Percentiles rank a stretch among this genome's conserved stretches.
Conservation (phyloP, 2,113 vertebrate genomes). For the Toxotes chatareus region DNA sequence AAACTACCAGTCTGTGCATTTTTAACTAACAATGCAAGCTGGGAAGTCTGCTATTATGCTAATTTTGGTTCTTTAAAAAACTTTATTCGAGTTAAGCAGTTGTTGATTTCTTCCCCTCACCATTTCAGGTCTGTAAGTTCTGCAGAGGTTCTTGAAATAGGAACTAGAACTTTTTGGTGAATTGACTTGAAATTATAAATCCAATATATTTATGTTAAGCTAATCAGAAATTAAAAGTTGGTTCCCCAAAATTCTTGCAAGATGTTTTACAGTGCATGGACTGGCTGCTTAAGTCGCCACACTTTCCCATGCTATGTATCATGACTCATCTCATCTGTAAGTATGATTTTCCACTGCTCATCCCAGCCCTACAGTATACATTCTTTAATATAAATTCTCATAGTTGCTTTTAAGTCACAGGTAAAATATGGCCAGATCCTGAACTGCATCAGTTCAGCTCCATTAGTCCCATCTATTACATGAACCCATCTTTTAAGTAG, state of each 20-base stretch:
- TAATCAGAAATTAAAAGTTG: too few species aligned
- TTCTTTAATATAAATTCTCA: neutral
- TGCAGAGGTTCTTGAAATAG: too few species aligned
- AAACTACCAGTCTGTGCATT: neutral
- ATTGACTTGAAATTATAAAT: too few species aligned
- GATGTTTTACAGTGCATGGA: neutral
- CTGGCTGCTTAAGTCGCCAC: neutral
- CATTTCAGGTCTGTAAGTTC: neutral
- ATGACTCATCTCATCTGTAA: neutral
- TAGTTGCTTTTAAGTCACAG: slow-evolving; percentile 9
- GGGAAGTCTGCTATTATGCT: neutral
- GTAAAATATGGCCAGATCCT: neutral
- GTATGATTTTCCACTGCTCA: neutral
- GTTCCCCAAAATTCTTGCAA: too few species aligned
- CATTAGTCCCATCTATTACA: slow-evolving; percentile 55
- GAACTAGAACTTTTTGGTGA: too few species aligned
- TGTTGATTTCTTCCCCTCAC: neutral
- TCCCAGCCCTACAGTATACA: neutral
- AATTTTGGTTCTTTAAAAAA: neutral
- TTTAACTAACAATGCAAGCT: neutral
- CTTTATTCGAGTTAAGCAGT: neutral
- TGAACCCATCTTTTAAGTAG: slow-evolving; percentile 54
- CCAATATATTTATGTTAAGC: too few species aligned
- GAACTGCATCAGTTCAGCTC: slow-evolving; percentile 62
- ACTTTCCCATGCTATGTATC: neutral